Evolutionary conservation across 1,140 invertebrate genomes (phyloP).

Genomic region (Bradysia coprophila): DNA sequence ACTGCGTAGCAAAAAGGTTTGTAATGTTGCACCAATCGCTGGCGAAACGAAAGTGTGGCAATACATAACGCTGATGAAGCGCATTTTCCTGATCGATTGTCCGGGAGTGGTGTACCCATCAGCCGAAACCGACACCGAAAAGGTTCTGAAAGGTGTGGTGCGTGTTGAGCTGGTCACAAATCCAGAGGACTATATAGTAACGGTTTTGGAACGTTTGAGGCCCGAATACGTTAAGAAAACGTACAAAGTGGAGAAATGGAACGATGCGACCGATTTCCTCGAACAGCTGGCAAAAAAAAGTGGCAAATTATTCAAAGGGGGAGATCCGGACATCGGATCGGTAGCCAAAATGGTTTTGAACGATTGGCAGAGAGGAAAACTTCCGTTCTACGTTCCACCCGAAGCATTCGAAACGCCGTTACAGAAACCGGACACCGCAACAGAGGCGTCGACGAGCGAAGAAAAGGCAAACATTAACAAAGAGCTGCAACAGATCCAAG

Average conservation of each 20-base stretch:
- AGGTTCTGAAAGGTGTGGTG: slow-evolving; percentile 90
- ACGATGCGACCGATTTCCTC: slow-evolving; percentile 70
- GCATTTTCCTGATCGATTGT: slow-evolving; percentile 97
- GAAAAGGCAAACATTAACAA: slow-evolving; percentile 8
- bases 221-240: slow-evolving; percentile 80
- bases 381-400: slow-evolving; percentile 86
- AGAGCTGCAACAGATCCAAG: slow-evolving; percentile 35
- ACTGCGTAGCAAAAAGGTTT: slow-evolving; percentile 83
- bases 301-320: slow-evolving; percentile 89
- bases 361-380: slow-evolving; percentile 95
- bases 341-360: slow-evolving; percentile 92
- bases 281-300: slow-evolving; percentile 71
- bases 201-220: slow-evolving; percentile 74
- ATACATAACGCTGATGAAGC: slow-evolving; percentile 94
- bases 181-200: slow-evolving; percentile 86
- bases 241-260: slow-evolving; percentile 73
- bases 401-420: slow-evolving; percentile 48
- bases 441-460: slow-evolving; percentile 6
- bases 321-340: slow-evolving; percentile 79
- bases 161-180: slow-evolving; percentile 85
- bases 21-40: slow-evolving; percentile 96
- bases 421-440: slow-evolving; percentile 16
- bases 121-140: slow-evolving; percentile 81
- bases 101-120: slow-evolving; percentile 96
- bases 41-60: slow-evolving; percentile 99